These are phyloP conservation scores for Mesorhabditis spiculigera DNA, from an alignment of 2,888 invertebrate genomes.

Conservation along the genomic window DNA sequence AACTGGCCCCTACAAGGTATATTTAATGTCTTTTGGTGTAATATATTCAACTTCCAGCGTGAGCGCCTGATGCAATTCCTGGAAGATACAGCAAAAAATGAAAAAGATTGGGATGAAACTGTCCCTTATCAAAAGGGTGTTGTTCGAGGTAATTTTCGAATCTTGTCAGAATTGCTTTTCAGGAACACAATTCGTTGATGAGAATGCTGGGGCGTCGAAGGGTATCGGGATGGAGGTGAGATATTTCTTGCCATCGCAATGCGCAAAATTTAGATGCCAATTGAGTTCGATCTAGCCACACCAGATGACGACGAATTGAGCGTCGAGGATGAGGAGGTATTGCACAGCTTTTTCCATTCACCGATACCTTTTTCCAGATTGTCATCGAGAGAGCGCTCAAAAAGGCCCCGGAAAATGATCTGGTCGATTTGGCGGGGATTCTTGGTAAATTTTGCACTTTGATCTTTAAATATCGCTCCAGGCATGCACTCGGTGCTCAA, in stretches of 20 bases:
- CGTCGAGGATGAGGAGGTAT: conserved; percentile 60
- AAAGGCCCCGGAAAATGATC: conserved; percentile 86
- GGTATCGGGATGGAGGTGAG: conserved; percentile 18
- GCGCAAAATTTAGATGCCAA: conserved; percentile 52
- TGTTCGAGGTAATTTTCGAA: conserved; percentile 70
- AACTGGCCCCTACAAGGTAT: conserved; percentile 77
- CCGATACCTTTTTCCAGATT: conserved; percentile 14
- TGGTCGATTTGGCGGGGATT: conserved; percentile 90
- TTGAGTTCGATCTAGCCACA: conserved; percentile 50
- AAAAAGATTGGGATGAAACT: conserved; percentile 91
- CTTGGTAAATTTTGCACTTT: conserved; percentile 57
- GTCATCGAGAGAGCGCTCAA: conserved; percentile 80
- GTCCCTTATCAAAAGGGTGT: conserved; percentile 88
- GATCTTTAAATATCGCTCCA: conserved; percentile 61
- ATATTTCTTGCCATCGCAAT: not conserved
- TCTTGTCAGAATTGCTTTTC: conserved; percentile 14
- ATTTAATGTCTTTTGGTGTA: not conserved
- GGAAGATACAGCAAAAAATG: conserved; percentile 94
- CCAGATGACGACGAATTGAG: conserved; percentile 3
- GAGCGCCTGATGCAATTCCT: conserved; percentile 92
- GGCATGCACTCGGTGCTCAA: conserved; percentile 99
- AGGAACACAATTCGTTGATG: conserved; percentile 23
- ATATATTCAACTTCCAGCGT: conserved; percentile 63
- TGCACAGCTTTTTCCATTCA: not conserved
- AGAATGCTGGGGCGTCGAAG: conserved; percentile 16